These are phyloP conservation scores for Sarcophaga carnaria DNA, from an alignment of 2,888 invertebrate species.

Conservation along the genomic window DNA sequence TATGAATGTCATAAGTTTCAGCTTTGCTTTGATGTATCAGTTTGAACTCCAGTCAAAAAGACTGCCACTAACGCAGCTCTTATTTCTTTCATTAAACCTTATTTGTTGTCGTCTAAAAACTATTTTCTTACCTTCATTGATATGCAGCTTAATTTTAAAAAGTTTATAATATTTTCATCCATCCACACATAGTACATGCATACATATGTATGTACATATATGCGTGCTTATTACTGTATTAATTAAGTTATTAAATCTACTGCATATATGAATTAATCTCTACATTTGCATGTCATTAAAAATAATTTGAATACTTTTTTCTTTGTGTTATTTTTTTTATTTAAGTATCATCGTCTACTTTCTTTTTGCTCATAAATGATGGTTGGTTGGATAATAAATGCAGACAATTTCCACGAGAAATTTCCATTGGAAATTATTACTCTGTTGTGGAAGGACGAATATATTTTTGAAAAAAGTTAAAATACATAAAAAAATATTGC, in stretches of 20 bases:
- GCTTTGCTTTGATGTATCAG: too few relatives aligned
- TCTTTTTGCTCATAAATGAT: slow-evolving; percentile 5
- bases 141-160: too few relatives aligned
- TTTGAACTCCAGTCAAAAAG: too few relatives aligned
- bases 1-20: too few relatives aligned
- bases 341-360: not conserved
- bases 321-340: not conserved
- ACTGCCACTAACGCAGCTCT: too few relatives aligned
- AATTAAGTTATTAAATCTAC: slow-evolving; percentile 9
- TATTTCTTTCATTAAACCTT: too few relatives aligned
- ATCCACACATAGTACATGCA: too few relatives aligned
- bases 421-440: not conserved
- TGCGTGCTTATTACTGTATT: not conserved
- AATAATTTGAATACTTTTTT: slow-evolving; percentile 5
- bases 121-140: too few relatives aligned
- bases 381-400: slow-evolving; percentile 16
- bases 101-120: too few relatives aligned
- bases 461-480: too few relatives aligned
- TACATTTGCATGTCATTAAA: not conserved
- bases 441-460: not conserved
- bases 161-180: too few relatives aligned
- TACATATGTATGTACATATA: too few relatives aligned
- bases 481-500: slow-evolving; percentile 19
- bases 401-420: slow-evolving; percentile 5
- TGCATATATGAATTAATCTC: not conserved